Base-by-base conservation (phyloP, 2,113 vertebrate species). In the Vidua chalybeata region DNA sequence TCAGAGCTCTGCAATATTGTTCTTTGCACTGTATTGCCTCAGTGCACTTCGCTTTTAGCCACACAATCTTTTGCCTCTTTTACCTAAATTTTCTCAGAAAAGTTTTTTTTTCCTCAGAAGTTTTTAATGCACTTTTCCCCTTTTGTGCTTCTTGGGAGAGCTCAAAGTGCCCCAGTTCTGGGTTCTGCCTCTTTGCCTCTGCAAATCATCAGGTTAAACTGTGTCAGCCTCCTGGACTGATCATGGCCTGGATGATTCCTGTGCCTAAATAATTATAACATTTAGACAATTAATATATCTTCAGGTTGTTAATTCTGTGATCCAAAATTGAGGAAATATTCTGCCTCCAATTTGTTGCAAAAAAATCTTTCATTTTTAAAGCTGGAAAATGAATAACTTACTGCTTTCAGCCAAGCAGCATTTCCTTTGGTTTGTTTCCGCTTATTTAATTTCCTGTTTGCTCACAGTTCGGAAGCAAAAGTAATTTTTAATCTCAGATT, bases 401-500 rank as follows among this genome's bases (percentile, higher is more conserved):
- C 39, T 90, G 30, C 64, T 97, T 96, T 68, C 6, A 8, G 15
- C 26, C 11, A 16, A 80, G 58, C 54, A 94, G 15, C 69, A 26
- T 76, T 73, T 71, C 88, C 51, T 94, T 86, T 94, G 72, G 11
- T 68, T 88, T 87, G 10, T 58, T 66, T 82, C 64, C 92, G 33
- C 39, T 84, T 52, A 27, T 94, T 95, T 87, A 71, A 96, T 97
- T 96, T 91, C 56, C 55, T 15, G 9, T 89, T 94, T 86, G 26
- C 18, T 66, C 43, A 64, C 17, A 30, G 48, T 14, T 10, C 51
- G 51, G 41, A 94, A 95, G 49, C 20, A 46, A 87, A 77, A 93
- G 35, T 46, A 30, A 94, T 87, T 78, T 76, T 79, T 46, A 74
- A 83, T 66, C 73, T 84, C 75, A 94, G 64, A 72, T 91, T 93